Conservation (phyloP, 2,113 vertebrate genomes). For the Mesembrinibis cayennensis region DNA sequence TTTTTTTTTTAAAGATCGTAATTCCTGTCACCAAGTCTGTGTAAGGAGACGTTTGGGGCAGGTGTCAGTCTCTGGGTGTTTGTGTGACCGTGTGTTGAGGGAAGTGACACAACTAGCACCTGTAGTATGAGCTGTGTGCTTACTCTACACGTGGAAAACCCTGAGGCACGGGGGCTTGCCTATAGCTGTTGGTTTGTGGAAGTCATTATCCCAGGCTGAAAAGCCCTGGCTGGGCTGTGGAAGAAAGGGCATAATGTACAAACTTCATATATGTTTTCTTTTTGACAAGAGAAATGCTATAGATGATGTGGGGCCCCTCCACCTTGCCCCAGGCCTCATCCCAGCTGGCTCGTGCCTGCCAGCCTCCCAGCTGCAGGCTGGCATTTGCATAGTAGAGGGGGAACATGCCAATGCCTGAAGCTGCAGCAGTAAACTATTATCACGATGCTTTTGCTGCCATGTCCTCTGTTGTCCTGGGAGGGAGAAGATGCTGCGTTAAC, state of each 20-base stretch:
- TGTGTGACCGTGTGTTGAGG: rapidly evolving
- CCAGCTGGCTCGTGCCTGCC: not conserved
- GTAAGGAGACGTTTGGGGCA: rapidly evolving
- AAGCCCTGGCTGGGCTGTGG: not conserved
- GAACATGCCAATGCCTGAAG: not conserved
- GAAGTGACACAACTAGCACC: too few relatives aligned
- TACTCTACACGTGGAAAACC: rapidly evolving
- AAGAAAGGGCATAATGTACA: not conserved
- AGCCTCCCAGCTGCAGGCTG: not conserved
- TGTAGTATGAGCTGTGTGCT: rapidly evolving
- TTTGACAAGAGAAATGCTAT: not conserved
- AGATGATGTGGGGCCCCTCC: rapidly evolving
- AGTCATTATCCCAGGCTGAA: not conserved
- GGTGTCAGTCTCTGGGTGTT: too few relatives aligned
- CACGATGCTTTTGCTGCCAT: not conserved
- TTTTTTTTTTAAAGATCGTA: rapidly evolving
- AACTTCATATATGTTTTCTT: rapidly evolving
- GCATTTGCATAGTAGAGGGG: rapidly evolving
- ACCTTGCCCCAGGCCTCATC: not conserved
- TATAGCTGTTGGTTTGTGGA: rapidly evolving
- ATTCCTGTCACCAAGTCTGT: not conserved
- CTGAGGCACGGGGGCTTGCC: rapidly evolving
- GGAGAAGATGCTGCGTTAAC: not conserved
- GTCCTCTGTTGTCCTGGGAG: not conserved
- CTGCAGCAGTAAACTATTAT: not conserved